Percentiles rank a stretch among this genome's conserved stretches.
Evolutionary conservation across 2,113 vertebrate species (phyloP).

Genomic region (Passer domesticus): DNA sequence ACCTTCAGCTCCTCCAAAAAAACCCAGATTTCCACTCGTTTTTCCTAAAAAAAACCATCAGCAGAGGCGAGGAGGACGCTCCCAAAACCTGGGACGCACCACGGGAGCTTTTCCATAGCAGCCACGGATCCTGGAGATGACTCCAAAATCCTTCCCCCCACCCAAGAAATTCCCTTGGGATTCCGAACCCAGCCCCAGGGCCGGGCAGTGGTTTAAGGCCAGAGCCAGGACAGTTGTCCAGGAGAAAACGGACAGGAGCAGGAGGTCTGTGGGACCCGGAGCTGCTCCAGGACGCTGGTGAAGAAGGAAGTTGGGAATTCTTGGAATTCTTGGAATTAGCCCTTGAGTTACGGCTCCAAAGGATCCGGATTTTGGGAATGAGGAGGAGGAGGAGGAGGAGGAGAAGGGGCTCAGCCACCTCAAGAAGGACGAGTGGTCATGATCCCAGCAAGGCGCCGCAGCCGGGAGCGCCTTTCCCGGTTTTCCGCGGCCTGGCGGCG

Average conservation of each 20-base stretch:
- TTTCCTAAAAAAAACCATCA: background rate
- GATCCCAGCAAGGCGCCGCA: background rate
- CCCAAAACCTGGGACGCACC: background rate
- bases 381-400: background rate
- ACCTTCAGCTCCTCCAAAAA: background rate
- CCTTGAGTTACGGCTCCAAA: constrained; percentile 16
- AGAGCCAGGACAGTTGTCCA: background rate
- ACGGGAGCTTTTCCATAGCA: background rate
- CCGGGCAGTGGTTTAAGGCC: background rate
- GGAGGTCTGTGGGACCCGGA: background rate
- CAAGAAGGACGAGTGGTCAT: background rate
- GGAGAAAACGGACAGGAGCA: background rate
- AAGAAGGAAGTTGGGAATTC: background rate
- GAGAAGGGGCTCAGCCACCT: background rate
- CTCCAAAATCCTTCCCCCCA: background rate
- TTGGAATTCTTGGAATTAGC: background rate
- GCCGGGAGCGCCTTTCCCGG: background rate
- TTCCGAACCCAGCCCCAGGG: background rate
- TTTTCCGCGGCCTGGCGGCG: background rate
- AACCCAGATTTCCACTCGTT: background rate
- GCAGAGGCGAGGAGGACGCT: background rate
- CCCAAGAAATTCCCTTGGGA: background rate
- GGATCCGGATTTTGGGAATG: background rate
- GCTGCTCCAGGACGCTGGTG: constrained; percentile 44
- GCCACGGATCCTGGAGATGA: background rate